Evolutionary conservation across 2,113 vertebrate species (phyloP), one percentile per base, ranked within the genome.

Genomic region (Oreocharis arfaki): DNA sequence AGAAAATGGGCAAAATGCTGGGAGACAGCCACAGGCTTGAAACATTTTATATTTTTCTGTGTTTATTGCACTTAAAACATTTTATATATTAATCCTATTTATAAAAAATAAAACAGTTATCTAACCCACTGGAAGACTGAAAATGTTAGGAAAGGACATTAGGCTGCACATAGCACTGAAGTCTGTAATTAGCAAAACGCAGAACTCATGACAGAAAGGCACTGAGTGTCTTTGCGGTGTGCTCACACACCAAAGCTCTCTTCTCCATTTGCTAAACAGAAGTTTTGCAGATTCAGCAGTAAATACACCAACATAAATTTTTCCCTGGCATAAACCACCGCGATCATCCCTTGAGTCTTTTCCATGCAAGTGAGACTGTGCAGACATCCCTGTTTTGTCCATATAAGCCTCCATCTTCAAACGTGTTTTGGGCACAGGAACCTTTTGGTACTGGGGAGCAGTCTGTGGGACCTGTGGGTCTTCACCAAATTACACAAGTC

Each of bases 1-100:
- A 79, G 64, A 79, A 59, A 69, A 65, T 33, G 26, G 57, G 52
- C 5, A 3, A 73, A 93, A 53, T 27, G n/a, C 33, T 65, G 56
- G 53, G 80, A 93, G 49, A 74, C 33, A 76, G 75, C 57, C 78
- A 77, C 64, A 71, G 65, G 91, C 82, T 95, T 77, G 76, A 90
- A 89, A 88, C 3, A 1, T 95, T 97, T 97, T 95, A 14, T 95
- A 96, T 94, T 95, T 97, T 95, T 91, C 85, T 92, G 67, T 91
- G 90, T 91, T 90, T 94, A 63, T 67, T 93, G 87, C 87, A 92
- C 91, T 95, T 93, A 63, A 68, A 68, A 86, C 13, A 93, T 96
- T 97, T 97, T 97, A 41, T 96, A 94, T 92, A 75, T 78, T 91
- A 73, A 79, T 63, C 33, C 41, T 95, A 84, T 96, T 97, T 96